Evolutionary conservation across 2,797 vertebrate species (phyloP).

Genomic region (Onychomys arenicola): DNA sequence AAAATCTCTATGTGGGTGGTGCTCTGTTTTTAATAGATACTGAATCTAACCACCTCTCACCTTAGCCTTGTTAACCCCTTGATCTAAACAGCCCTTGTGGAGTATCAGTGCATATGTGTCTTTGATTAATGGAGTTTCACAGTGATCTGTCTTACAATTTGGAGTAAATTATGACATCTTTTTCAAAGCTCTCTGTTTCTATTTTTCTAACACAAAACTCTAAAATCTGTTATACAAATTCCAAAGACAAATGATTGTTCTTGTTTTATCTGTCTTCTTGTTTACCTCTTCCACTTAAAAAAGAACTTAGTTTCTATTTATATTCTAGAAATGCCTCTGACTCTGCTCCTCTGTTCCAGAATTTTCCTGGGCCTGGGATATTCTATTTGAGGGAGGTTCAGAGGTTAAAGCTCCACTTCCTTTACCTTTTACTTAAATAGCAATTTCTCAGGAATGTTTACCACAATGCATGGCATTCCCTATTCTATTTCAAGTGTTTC

Average conservation of each 20-base stretch:
- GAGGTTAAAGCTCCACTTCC: neutral
- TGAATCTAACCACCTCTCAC: neutral
- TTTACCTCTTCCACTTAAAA: neutral
- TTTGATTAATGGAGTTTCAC: neutral
- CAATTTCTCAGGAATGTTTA: neutral
- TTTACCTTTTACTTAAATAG: neutral
- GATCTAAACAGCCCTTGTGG: neutral
- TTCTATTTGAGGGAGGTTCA: neutral
- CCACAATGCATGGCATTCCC: neutral
- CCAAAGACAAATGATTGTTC: neutral
- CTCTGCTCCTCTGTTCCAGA: neutral
- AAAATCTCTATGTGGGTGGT: neutral
- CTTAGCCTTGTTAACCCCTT: neutral
- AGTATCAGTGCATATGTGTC: neutral
- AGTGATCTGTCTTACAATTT: neutral
- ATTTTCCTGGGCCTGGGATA: neutral
- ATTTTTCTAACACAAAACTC: neutral
- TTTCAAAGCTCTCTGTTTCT: neutral
- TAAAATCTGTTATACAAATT: neutral
- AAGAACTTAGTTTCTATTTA: neutral
- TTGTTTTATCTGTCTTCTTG: neutral
- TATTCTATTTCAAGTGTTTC: fast-evolving
- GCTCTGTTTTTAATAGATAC: neutral
- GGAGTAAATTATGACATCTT: neutral
- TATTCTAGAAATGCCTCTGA: neutral